A percentile compares a stretch with the other conserved stretches of the same genome.
phyloP scores from a whole-genome alignment of 2,113 vertebrate species.

The Pachyramphus minor region DNA sequence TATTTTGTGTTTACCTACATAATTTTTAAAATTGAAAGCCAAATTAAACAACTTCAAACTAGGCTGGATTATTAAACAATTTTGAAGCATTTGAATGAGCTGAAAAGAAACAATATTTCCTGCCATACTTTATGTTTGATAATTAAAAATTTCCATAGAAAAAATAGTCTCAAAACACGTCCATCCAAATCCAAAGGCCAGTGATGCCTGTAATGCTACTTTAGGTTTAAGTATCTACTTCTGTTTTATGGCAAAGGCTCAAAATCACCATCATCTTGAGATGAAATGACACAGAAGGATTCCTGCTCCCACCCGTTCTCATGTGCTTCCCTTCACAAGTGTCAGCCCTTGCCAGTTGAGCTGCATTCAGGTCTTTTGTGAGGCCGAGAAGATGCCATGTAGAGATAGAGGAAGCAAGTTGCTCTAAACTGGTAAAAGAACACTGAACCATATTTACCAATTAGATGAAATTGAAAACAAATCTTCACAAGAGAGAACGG shows the following conservation, averaged over 20 bases:
- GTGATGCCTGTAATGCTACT: not conserved
- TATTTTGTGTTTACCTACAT: not conserved
- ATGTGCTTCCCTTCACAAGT: not conserved
- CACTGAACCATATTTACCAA: not conserved
- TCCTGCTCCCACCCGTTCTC: not conserved
- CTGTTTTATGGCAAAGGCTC: not conserved
- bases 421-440: not conserved
- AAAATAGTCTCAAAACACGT: not conserved
- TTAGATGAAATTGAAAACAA: not conserved
- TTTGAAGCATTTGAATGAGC: not conserved
- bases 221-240: not conserved
- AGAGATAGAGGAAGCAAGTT: not conserved
- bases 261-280: not conserved
- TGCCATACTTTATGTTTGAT: not conserved
- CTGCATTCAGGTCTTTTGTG: not conserved
- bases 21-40: not conserved
- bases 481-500: not conserved
- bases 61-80: not conserved
- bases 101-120: not conserved
- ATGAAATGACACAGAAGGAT: not conserved
- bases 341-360: not conserved
- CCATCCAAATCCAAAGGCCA: not conserved
- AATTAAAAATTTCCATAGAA: not conserved
- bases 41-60: not conserved
- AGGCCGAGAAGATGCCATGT: not conserved